Evolutionary conservation across 2,888 invertebrate species (phyloP), one percentile per base, ranked within the genome.

Genomic region (Macrophya alboannulata): DNA sequence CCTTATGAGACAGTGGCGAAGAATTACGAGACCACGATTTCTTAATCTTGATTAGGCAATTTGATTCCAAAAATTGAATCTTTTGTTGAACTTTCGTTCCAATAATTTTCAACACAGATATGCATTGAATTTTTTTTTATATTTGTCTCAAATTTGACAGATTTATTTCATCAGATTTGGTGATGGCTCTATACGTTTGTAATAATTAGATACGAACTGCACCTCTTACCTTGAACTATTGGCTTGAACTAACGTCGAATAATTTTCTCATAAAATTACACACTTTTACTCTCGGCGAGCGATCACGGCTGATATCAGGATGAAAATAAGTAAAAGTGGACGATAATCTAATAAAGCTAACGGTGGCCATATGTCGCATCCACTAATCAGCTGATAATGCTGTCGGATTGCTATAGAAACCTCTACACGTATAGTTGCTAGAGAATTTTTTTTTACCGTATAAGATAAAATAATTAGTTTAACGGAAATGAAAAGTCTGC

Each of bases 361-460:
- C 90, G 84, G 71, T 77, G 89, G 87, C 92, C 93, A 93, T 92
- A 90, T 92, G 93, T 90, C 89, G 86, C 88, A 84, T 88, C 81
- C 86, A 88, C 89, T 90, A 92, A 92, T 93, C 92, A 92, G 88
- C 88, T 90, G 92, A 93, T 92, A 92, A 92, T 90, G 87, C 87
- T 84, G 83, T 86, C 85, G 89, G 87, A 91, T 92, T 87, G 79
- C 91, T 90, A 91, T 92, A 90, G 91, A 90, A 90, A 92, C 91
- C 87, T 85, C 84, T 87, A 86, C 86, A 86, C 86, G 86, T 84
- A n/a, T n/a, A 85, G 65, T 79, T 45, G 55, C 74, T 51, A 43
- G 79, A 85, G 68, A 86, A 85, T 68, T 85, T 85, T 85, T 37
- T n/a, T n/a, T 84, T 74, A 84, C 74, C 74, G 21, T 72, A 85